Evolutionary conservation across 2,888 invertebrate genomes (phyloP).

Genomic region (Eupithecia dodoneata): DNA sequence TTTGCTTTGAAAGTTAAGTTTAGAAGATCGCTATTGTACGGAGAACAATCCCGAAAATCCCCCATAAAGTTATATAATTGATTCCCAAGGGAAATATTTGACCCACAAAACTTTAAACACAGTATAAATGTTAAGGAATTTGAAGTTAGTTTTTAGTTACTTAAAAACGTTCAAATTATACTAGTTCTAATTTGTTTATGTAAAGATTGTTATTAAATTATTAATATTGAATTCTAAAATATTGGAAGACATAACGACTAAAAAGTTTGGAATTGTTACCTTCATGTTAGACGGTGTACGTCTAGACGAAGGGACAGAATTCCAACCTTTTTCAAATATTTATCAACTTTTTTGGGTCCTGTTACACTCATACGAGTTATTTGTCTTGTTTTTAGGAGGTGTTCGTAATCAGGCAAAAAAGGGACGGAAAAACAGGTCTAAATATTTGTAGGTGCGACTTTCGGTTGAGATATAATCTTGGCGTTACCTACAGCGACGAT

Average conservation of each 20-base stretch:
- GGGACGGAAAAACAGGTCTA: constrained; percentile 23
- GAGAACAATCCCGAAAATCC: too few species aligned
- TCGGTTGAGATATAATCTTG: constrained; percentile 4
- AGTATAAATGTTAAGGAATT: too few species aligned
- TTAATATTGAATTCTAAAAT: not conserved
- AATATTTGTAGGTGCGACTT: constrained; percentile 17
- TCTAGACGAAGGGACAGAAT: constrained; percentile 51
- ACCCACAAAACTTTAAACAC: too few species aligned
- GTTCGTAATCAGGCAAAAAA: constrained; percentile 41
- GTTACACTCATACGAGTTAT: constrained; percentile 46
- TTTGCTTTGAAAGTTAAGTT: too few species aligned
- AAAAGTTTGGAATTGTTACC: not conserved
- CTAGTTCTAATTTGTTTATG: too few species aligned
- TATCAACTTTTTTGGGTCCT: constrained; percentile 60
- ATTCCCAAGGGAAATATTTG: too few species aligned
- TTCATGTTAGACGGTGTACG: constrained; percentile 22
- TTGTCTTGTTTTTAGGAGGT: constrained; percentile 51
- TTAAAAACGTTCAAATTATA: too few species aligned
- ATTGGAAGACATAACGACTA: not conserved
- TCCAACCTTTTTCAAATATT: constrained; percentile 58
- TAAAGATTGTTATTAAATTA: too few species aligned
- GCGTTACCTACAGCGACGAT: constrained; percentile 17
- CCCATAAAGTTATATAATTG: too few species aligned
- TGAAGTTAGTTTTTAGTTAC: too few species aligned
- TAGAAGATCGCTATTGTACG: too few species aligned